Evolutionary conservation across 2,113 vertebrate species (phyloP).

Genomic region (Chloropsis cyanopogon): DNA sequence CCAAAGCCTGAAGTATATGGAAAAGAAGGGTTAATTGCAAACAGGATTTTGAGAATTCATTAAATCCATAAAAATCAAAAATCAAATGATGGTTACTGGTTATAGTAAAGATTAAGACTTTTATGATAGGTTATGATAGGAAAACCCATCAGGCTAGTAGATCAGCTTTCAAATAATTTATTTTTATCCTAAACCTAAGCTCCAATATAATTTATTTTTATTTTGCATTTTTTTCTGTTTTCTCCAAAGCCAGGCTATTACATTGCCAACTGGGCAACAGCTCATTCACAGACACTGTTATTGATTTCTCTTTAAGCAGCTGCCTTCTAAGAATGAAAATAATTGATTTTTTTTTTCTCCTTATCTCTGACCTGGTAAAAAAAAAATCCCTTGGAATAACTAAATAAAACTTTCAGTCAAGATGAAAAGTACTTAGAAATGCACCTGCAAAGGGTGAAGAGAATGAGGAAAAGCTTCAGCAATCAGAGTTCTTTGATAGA

Average conservation of each 20-base stretch:
- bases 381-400: neutral
- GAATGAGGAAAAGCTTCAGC: neutral
- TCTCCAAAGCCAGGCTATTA: neutral
- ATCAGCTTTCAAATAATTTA: neutral
- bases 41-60: neutral
- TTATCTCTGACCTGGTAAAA: neutral
- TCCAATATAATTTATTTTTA: neutral
- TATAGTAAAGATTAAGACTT: neutral
- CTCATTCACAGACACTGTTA: neutral
- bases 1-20: neutral
- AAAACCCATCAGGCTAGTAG: neutral
- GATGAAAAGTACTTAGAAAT: neutral
- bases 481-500: neutral
- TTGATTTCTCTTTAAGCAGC: neutral
- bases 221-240: neutral
- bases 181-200: neutral
- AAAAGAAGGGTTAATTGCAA: neutral
- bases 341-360: neutral
- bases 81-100: neutral
- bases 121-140: neutral
- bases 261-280: neutral
- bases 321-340: neutral
- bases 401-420: neutral
- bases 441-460: neutral
- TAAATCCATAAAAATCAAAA: neutral